Conservation (phyloP, 2,797 vertebrate genomes). For the Manis crassicaudata region DNA sequence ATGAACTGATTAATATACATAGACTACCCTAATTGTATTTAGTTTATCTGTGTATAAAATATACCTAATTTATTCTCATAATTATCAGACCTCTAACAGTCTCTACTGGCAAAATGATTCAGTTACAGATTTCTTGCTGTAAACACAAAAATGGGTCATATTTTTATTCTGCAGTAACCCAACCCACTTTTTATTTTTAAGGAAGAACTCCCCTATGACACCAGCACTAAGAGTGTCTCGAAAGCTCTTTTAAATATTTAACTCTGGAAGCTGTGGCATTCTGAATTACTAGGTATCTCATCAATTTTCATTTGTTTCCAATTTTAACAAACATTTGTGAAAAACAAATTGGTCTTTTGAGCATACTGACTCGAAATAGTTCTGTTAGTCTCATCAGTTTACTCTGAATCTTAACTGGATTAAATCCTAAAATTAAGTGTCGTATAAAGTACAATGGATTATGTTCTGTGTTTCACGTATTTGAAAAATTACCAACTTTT, state of each 20-base stretch:
- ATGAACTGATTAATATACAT: not conserved
- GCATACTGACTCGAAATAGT: not conserved
- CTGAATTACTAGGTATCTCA: not conserved
- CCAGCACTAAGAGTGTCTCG: not conserved
- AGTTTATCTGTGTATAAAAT: not conserved
- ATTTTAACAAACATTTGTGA: not conserved
- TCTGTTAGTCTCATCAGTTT: not conserved
- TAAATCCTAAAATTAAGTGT: conserved; percentile 17
- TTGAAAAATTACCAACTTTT: conserved; percentile 23
- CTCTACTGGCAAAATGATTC: not conserved
- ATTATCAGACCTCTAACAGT: conserved; percentile 11
- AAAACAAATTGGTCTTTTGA: conserved; percentile 1
- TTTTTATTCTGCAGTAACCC: conserved; percentile 6
- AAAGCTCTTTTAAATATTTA: conserved; percentile 27
- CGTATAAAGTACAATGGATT: not conserved
- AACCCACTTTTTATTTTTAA: conserved; percentile 39
- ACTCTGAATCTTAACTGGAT: not conserved
- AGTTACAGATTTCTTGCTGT: not conserved
- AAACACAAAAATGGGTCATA: conserved; percentile 3
- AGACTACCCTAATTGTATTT: not conserved
- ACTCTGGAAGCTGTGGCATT: not conserved
- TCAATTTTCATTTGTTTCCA: conserved; percentile 20
- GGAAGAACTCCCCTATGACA: not conserved
- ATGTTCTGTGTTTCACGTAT: not conserved
- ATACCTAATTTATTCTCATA: not conserved